A percentile compares a stretch with the other conserved stretches of the same genome.
Evolutionary conservation across 1,140 invertebrate genomes (phyloP).

Genomic region (Steinernema khuongi): DNA sequence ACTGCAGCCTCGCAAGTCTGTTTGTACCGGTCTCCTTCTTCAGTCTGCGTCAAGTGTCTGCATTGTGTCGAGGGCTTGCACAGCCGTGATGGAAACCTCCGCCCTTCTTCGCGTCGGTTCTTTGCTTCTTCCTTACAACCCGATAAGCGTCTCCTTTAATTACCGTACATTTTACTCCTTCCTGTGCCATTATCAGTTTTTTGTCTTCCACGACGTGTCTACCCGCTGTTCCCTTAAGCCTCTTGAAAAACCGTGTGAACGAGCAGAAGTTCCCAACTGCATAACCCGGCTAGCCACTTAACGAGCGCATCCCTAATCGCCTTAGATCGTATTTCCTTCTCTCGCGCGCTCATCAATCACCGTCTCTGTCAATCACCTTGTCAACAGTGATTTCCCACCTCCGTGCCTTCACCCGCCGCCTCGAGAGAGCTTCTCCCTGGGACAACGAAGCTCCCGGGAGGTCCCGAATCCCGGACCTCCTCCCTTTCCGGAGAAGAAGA

Average conservation of each 20-base stretch:
- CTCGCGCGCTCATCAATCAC: conserved; percentile 16
- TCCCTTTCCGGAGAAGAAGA: background rate
- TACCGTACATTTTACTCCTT: too few relatives aligned
- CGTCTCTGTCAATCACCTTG: conserved; percentile 11
- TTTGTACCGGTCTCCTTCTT: too few relatives aligned
- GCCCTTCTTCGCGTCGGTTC: too few relatives aligned
- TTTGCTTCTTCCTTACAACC: too few relatives aligned
- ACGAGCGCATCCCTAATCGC: background rate
- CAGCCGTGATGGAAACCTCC: too few relatives aligned
- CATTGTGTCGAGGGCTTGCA: too few relatives aligned
- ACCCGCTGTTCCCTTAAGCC: background rate
- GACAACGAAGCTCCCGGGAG: background rate
- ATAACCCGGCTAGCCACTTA: background rate
- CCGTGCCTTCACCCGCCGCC: background rate
- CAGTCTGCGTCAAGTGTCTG: too few relatives aligned
- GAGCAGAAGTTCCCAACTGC: background rate
- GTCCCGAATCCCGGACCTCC: background rate
- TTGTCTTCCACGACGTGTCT: too few relatives aligned
- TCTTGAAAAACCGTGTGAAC: background rate
- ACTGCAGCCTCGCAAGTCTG: too few relatives aligned
- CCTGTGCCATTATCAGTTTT: too few relatives aligned
- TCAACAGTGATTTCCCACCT: background rate
- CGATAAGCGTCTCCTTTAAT: too few relatives aligned
- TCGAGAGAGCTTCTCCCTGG: too few relatives aligned
- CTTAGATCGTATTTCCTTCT: conserved; percentile 11